phyloP scores from a whole-genome alignment of 2,113 vertebrate genomes.

The Sander lucioperca region DNA sequence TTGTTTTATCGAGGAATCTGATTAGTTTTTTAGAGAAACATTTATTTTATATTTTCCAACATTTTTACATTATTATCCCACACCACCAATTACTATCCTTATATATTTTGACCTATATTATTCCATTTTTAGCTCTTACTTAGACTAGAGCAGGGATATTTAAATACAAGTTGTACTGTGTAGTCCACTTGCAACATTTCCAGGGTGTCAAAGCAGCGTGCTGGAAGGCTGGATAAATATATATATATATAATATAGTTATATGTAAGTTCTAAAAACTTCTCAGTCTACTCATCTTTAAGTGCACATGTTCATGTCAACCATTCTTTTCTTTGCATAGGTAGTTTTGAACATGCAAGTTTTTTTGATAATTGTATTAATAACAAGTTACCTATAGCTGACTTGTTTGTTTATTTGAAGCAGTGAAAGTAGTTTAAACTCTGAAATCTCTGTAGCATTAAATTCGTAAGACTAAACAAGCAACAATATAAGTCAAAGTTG shows the following conservation, averaged over 20 bases:
- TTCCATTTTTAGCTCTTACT: background rate
- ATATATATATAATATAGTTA: too few species aligned
- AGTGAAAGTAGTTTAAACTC: background rate
- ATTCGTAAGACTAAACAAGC: background rate
- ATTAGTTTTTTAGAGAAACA: background rate
- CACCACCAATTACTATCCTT: background rate
- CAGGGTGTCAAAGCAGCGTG: background rate
- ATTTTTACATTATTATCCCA: background rate
- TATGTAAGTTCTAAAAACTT: background rate
- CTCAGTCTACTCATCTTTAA: background rate
- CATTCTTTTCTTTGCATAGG: background rate
- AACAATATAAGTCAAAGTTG: background rate
- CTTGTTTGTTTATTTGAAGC: background rate
- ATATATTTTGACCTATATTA: background rate
- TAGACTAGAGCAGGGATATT: background rate
- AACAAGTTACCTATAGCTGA: background rate
- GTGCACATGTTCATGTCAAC: background rate
- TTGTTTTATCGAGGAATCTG: background rate
- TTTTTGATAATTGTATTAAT: background rate
- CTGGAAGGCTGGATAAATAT: background rate
- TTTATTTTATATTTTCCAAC: too few species aligned
- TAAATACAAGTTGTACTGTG: background rate
- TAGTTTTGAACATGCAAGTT: background rate
- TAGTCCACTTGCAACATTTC: background rate
- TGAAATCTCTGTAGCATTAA: background rate